phyloP scores from a whole-genome alignment of 2,797 vertebrate species.

The Melanotaenia boesemani region DNA sequence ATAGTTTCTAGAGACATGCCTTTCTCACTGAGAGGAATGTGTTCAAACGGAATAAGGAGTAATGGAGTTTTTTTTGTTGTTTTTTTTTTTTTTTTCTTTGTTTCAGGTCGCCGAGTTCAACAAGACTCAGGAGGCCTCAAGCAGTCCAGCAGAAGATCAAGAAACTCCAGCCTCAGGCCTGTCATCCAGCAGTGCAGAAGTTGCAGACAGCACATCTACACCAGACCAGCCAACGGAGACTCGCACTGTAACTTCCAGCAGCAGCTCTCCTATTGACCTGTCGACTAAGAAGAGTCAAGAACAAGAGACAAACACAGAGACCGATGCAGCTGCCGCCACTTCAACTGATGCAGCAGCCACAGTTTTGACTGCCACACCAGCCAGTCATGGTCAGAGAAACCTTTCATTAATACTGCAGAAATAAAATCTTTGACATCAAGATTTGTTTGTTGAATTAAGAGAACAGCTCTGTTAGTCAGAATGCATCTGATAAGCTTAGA shows the following conservation, averaged over 20 bases:
- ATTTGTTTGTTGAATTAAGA: background rate
- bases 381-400: conserved; percentile 49
- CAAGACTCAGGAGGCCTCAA: conserved; percentile 12
- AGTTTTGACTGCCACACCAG: conserved; percentile 19
- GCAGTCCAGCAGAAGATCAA: conserved; percentile 15
- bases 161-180: background rate
- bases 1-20: background rate
- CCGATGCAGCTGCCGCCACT: background rate
- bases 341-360: background rate
- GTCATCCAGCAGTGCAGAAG: conserved; percentile 31
- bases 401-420: background rate
- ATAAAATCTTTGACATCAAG: background rate
- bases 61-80: background rate
- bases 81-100: background rate
- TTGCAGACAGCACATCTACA: background rate
- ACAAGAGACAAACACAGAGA: conserved; percentile 51
- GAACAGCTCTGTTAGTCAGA: background rate
- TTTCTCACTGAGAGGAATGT: background rate
- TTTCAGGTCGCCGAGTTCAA: conserved; percentile 59
- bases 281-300: conserved; percentile 87
- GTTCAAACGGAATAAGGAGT: background rate
- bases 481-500: background rate
- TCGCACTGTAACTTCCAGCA: conserved; percentile 39
- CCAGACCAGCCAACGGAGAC: conserved; percentile 44
- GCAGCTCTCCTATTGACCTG: conserved; percentile 88